These are phyloP conservation scores for Cavia aperea DNA, from an alignment of 2,113 vertebrate species.

Conservation along the genomic window DNA sequence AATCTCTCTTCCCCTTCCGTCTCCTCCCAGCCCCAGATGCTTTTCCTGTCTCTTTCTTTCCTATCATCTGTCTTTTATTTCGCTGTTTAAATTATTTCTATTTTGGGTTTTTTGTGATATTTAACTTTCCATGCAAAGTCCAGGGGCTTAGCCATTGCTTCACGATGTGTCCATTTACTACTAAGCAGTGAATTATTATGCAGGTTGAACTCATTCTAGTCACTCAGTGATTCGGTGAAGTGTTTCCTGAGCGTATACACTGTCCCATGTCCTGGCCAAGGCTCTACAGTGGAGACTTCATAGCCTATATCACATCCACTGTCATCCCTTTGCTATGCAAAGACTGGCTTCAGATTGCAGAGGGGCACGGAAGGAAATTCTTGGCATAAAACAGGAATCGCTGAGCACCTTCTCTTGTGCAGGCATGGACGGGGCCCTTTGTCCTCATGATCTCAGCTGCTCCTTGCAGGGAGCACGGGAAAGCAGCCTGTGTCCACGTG, in stretches of 20 bases:
- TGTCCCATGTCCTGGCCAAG: rapidly evolving
- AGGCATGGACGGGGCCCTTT: neutral
- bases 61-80: neutral
- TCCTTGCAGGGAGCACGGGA: rapidly evolving
- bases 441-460: rapidly evolving
- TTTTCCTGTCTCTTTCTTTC: neutral
- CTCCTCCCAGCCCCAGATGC: neutral
- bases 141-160: no score
- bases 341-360: neutral
- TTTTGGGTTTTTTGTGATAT: neutral
- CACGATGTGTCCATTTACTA: rapidly evolving
- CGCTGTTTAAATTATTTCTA: neutral
- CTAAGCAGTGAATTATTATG: no score
- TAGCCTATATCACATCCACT: neutral
- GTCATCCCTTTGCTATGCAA: neutral
- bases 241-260: neutral
- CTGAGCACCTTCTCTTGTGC: neutral
- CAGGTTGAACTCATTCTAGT: neutral
- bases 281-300: neutral
- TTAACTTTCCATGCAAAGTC: neutral
- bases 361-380: neutral
- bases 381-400: neutral
- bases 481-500: neutral
- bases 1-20: neutral
- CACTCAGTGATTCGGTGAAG: neutral